Conservation (phyloP, 2,888 invertebrate species). For the Tanaodytes sp. region DNA sequence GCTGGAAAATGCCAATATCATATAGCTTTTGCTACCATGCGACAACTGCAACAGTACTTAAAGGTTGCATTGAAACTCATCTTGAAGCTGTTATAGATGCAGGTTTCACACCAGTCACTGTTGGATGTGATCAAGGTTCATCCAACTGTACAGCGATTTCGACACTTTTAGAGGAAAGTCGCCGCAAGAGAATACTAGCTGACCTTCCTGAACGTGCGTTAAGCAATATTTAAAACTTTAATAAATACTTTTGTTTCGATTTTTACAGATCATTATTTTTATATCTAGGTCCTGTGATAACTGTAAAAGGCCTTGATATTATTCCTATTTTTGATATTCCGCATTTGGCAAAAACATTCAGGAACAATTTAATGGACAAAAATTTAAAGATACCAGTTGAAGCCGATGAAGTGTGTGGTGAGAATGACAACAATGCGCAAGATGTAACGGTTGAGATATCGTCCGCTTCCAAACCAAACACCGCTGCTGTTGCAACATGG, state of each 20-base stretch:
- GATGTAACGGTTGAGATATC: neutral
- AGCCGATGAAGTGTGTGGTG: neutral
- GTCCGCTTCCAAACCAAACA: neutral
- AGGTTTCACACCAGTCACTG: constrained; percentile 4
- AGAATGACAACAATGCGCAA: neutral
- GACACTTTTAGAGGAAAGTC: neutral
- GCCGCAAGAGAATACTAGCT: neutral
- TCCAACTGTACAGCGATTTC: constrained; percentile 1
- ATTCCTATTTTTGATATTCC: constrained; percentile 10
- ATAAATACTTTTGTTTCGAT: too few relatives aligned
- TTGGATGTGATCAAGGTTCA: constrained; percentile 12
- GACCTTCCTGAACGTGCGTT: constrained; percentile 3
- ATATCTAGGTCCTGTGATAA: too few relatives aligned
- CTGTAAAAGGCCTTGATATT: too few relatives aligned
- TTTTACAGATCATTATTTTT: too few relatives aligned
- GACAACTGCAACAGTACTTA: neutral
- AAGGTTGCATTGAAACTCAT: constrained; percentile 7
- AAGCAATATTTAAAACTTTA: too few relatives aligned
- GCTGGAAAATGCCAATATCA: constrained; percentile 23
- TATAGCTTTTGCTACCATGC: constrained; percentile 14
- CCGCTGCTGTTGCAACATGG: constrained; percentile 4
- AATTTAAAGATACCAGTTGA: constrained; percentile 6
- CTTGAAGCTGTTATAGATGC: neutral
- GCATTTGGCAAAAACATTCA: neutral
- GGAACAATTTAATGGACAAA: constrained; percentile 41